Evolutionary conservation across 37 sponge, comb jelly and placozoan species (phyloP).

Genomic region (Tethya wilhelma): DNA sequence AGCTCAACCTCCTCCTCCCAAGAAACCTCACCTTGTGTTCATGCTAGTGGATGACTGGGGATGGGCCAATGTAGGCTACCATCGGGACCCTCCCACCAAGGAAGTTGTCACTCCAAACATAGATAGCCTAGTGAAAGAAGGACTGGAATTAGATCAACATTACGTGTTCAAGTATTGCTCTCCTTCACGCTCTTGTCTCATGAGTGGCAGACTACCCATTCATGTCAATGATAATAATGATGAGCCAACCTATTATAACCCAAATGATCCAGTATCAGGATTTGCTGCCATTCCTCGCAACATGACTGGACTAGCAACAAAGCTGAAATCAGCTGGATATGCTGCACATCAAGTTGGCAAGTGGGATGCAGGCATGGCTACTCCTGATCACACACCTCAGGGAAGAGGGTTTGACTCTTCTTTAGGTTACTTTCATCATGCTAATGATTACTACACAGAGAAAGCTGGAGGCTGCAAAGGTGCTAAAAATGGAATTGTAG

Average conservation of each 20-base stretch:
- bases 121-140: constrained; percentile 20
- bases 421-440: constrained; percentile 27
- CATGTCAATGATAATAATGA: constrained; percentile 8
- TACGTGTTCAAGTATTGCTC: constrained; percentile 10
- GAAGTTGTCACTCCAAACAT: constrained; percentile 26
- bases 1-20: neutral
- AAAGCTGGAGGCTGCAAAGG: neutral
- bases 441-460: constrained; percentile 24
- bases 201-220: constrained; percentile 38
- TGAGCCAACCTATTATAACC: neutral
- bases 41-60: constrained; percentile 40
- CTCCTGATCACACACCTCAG: constrained; percentile 11
- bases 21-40: constrained; percentile 11
- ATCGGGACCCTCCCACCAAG: neutral
- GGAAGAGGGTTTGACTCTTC: constrained; percentile 35
- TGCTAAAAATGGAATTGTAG: neutral
- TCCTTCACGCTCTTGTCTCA: constrained; percentile 25
- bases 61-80: constrained; percentile 23
- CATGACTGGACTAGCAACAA: constrained; percentile 30
- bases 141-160: constrained; percentile 19
- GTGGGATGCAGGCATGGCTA: constrained; percentile 36
- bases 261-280: constrained; percentile 27
- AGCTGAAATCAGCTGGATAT: constrained; percentile 32
- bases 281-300: constrained; percentile 21
- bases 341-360: constrained; percentile 39